Conservation (phyloP, 2,797 vertebrate genomes). For the Cyclura pinguis region DNA sequence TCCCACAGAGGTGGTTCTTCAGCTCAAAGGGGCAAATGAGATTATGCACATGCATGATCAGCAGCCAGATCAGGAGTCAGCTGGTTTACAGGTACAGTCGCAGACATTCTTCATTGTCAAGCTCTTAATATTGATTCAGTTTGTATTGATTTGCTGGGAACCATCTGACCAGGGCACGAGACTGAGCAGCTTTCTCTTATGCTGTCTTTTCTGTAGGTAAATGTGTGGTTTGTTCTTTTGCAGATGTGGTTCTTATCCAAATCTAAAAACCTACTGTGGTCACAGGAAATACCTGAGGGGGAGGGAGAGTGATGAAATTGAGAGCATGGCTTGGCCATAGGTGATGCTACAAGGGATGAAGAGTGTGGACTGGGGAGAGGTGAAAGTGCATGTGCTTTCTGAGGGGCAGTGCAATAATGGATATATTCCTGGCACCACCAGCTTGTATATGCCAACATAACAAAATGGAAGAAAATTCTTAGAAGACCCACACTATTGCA, state of each 20-base stretch:
- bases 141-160: not conserved
- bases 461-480: not conserved
- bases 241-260: not conserved
- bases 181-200: not conserved
- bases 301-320: not conserved
- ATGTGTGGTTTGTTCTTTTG: not conserved
- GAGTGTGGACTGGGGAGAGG: not conserved
- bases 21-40: not conserved
- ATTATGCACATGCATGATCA: not conserved
- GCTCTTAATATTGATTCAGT: not conserved
- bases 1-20: not conserved
- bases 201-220: not conserved
- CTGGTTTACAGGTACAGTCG: not conserved
- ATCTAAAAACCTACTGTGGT: not conserved
- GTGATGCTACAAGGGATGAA: not conserved
- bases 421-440: not conserved
- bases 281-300: not conserved
- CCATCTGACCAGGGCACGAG: not conserved
- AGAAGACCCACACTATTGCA: too few species aligned
- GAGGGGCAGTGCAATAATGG: not conserved
- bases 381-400: not conserved
- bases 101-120: not conserved
- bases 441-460: not conserved
- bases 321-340: not conserved
- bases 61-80: not conserved